phyloP scores from a whole-genome alignment of 2,797 vertebrate genomes.

The Pseudotriccus pelzelni region DNA sequence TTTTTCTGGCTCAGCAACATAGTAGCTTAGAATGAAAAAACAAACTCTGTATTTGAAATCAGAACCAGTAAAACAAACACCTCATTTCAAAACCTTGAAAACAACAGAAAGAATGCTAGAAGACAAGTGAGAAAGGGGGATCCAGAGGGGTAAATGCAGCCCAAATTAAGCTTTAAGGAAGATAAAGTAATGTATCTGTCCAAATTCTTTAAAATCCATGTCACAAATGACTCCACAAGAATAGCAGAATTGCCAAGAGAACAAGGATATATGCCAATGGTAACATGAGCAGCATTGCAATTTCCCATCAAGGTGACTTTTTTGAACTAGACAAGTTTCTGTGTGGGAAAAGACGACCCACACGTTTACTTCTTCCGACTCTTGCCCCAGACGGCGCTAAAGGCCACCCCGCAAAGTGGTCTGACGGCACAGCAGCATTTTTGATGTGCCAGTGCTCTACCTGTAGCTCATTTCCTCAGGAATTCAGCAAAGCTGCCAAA shows the following conservation, averaged over 20 bases:
- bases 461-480: not conserved
- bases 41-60: constrained; percentile 7
- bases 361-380: rapidly evolving
- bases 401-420: rapidly evolving
- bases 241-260: constrained; percentile 31
- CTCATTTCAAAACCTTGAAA: not conserved
- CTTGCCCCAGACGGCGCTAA: not conserved
- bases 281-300: constrained; percentile 9
- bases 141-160: not conserved
- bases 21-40: constrained; percentile 32
- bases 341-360: not conserved
- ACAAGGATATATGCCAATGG: not conserved
- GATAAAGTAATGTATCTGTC: not conserved
- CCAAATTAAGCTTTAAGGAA: constrained; percentile 38
- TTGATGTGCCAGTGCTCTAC: not conserved
- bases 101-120: not conserved
- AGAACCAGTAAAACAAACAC: not conserved
- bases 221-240: constrained; percentile 29
- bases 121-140: not conserved
- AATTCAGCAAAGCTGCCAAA: not conserved
- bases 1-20: constrained; percentile 26
- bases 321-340: not conserved
- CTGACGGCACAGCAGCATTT: not conserved
- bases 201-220: constrained; percentile 39
- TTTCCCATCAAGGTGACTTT: constrained; percentile 41